These are phyloP conservation scores for Rhimphoctona megacephalus DNA, from an alignment of 2,888 invertebrate genomes.

Conservation along the genomic window DNA sequence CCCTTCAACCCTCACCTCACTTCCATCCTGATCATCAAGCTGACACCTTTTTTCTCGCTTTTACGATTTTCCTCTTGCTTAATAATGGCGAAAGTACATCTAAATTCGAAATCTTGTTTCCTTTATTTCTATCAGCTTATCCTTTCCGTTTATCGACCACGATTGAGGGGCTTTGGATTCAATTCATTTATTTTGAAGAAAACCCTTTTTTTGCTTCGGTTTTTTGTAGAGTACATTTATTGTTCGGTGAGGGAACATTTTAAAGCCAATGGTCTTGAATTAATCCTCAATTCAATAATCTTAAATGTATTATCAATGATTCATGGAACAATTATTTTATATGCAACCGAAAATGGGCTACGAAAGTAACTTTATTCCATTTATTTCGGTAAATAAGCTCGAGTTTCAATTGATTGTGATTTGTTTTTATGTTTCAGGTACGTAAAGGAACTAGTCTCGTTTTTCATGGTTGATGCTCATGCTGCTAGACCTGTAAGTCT, in stretches of 20 bases:
- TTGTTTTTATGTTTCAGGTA: constrained; percentile 69
- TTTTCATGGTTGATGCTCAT: constrained; percentile 64
- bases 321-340: too few relatives aligned
- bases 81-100: constrained; percentile 32
- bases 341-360: neutral
- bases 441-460: constrained; percentile 62
- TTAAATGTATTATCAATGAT: too few relatives aligned
- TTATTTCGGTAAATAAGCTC: neutral
- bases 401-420: constrained; percentile 9
- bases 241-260: neutral
- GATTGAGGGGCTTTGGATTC: neutral
- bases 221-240: neutral
- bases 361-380: neutral
- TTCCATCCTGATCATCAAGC: constrained; percentile 40
- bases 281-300: neutral
- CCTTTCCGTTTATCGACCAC: neutral
- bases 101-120: constrained; percentile 5
- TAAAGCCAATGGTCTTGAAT: neutral
- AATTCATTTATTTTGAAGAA: neutral
- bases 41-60: constrained; percentile 3
- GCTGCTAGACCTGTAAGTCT: constrained; percentile 51
- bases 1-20: constrained; percentile 2
- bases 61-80: constrained; percentile 1
- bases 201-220: neutral
- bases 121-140: constrained; percentile 25